Conservation (phyloP, 30 jellyfish, hydroid and myxozoan species). For the Sanderia malayensis region DNA sequence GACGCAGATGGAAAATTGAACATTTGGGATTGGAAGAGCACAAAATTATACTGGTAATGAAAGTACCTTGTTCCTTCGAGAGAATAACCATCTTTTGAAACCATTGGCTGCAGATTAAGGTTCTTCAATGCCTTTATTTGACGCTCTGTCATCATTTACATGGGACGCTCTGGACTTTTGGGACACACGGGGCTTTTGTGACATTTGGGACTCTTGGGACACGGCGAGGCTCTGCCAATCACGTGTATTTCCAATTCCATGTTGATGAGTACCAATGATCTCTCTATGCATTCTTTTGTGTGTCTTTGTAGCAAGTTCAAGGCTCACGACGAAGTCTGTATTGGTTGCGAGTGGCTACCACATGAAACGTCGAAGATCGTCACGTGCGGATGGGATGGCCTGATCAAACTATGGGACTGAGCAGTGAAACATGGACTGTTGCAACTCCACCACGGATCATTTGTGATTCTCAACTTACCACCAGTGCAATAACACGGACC, state of each 20-base stretch:
- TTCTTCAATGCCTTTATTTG: too few relatives aligned
- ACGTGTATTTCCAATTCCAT: background rate
- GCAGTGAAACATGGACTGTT: background rate
- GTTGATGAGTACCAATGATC: too few relatives aligned
- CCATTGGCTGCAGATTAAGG: too few relatives aligned
- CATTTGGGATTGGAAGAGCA: constrained; percentile 98
- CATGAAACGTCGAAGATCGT: constrained; percentile 97
- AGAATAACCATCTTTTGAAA: too few relatives aligned
- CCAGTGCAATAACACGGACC: too few relatives aligned
- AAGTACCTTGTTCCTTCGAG: background rate
- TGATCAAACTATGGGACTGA: constrained; percentile 96
- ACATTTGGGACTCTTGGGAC: too few relatives aligned
- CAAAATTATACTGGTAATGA: constrained; percentile 83
- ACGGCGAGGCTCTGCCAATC: too few relatives aligned
- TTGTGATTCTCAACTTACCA: too few relatives aligned
- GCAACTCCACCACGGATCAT: too few relatives aligned
- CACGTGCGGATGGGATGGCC: constrained; percentile 99
- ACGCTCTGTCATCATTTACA: too few relatives aligned
- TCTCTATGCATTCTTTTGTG: background rate
- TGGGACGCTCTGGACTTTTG: too few relatives aligned
- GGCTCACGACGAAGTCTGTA: constrained; percentile 97
- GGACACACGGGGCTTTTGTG: too few relatives aligned
- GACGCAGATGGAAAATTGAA: constrained; percentile 99
- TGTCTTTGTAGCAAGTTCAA: constrained; percentile 77
- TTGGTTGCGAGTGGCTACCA: constrained; percentile 98